Conservation (phyloP, 2,797 vertebrate species). For the Phataginus tricuspis region DNA sequence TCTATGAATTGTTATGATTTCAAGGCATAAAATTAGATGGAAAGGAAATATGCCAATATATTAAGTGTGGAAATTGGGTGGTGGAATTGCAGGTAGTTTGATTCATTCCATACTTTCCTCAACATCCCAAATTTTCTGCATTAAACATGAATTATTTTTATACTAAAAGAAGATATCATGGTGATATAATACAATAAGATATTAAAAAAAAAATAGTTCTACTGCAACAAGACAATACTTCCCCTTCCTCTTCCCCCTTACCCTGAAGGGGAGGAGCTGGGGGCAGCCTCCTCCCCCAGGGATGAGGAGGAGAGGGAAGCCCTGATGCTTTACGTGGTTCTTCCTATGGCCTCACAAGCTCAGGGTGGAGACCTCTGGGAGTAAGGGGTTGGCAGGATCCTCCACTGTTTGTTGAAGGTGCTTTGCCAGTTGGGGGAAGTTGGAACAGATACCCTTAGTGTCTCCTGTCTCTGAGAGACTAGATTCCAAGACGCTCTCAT, state of each 20-base stretch:
- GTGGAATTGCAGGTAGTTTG: not conserved
- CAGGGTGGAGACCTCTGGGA: not conserved
- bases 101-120: slow-evolving; percentile 19
- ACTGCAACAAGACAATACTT: slow-evolving; percentile 15
- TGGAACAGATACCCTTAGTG: not conserved
- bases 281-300: not conserved
- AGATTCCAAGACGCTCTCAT: not conserved
- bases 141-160: not conserved
- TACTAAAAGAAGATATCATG: not conserved
- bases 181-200: not conserved
- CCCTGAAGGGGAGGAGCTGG: not conserved
- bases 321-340: not conserved
- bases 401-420: not conserved
- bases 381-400: not conserved
- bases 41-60: slow-evolving; percentile 19
- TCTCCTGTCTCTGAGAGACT: not conserved
- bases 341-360: not conserved
- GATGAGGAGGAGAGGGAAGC: not conserved
- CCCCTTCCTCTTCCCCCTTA: not conserved
- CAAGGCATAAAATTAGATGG: slow-evolving; percentile 55
- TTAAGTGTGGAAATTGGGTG: not conserved
- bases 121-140: not conserved
- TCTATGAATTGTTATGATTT: slow-evolving; percentile 9
- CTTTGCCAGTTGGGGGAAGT: not conserved
- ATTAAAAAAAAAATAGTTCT: not conserved